Evolutionary conservation across 2,888 invertebrate species (phyloP), one percentile per base, ranked within the genome.

Genomic region (Xylota sylvarum): DNA sequence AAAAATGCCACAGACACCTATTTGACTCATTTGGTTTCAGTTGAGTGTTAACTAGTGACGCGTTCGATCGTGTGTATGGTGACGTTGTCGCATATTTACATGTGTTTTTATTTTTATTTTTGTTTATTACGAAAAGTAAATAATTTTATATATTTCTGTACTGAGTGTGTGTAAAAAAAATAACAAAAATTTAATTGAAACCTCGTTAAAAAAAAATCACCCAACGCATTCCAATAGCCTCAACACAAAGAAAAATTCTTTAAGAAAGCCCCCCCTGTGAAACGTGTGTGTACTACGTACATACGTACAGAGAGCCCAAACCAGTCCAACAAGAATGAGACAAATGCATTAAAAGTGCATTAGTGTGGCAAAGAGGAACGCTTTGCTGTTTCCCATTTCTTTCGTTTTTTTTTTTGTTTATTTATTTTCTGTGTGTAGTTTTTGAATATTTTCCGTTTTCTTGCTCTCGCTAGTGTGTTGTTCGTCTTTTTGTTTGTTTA

Each of bases 281-380:
- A 84, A 62, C 48, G 37, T 50, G 48, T 56, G 32, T 52, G 73
- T 58, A 27, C 35, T 58, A 27, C 43, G 14, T 58, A 27, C 43
- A 12, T 30, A n/a, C 19, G 23, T 46, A 30, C 14, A 50, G 32
- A 6, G 37, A 37, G 37, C 37, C 65, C 67, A 76, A 85, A 85
- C 85, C 76, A 80, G 85, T 85, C 80, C 76, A 76, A 85, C 80
- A 72, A 85, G 85, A 79, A 84, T 76, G 84, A 84, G 79, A 84
- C 79, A 76, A 72, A 85, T 85, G 85, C 80, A 85, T 55, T 85
- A 65, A 85, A 80, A 80, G 65, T 80, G 85, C 85, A 84, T 76
- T 46, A 69, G 74, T 69, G 74, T 46, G 78, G 70, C 55, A 64
- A 84, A 74, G 64, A 84, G 48, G 46, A 84, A 79, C 80, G 65